Evolutionary conservation across 2,797 vertebrate genomes (phyloP).

Genomic region (Scolopax rusticola): DNA sequence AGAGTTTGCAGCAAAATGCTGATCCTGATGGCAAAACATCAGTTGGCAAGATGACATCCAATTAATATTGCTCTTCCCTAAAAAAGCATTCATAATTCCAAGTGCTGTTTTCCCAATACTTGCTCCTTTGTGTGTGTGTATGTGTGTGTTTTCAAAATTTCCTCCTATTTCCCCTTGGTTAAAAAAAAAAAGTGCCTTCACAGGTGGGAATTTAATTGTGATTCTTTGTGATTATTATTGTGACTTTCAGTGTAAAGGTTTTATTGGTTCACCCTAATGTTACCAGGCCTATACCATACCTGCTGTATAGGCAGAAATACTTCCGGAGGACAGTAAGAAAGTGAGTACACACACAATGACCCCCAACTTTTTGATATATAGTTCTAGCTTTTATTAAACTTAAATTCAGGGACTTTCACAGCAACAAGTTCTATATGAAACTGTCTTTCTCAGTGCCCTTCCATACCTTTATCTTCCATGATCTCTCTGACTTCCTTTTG

Average conservation of each 20-base stretch:
- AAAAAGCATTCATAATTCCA: not conserved
- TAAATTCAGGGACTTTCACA: not conserved
- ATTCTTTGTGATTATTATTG: not conserved
- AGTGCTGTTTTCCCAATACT: not conserved
- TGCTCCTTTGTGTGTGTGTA: not conserved
- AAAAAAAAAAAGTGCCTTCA: not conserved
- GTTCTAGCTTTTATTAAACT: not conserved
- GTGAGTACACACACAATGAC: not conserved
- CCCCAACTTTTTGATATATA: not conserved
- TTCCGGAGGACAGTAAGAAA: not conserved
- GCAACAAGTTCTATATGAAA: not conserved
- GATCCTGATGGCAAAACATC: constrained; percentile 35
- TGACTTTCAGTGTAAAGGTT: not conserved
- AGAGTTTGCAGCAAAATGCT: constrained; percentile 37
- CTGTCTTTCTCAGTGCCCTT: not conserved
- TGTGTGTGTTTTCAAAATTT: not conserved
- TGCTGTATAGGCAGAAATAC: not conserved
- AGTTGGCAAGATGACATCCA: constrained; percentile 8
- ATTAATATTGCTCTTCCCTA: not conserved
- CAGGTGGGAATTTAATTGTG: not conserved
- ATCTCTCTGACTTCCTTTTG: not conserved
- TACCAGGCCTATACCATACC: not conserved
- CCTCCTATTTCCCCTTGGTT: rapidly evolving
- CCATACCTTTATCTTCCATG: not conserved
- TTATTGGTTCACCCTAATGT: not conserved